Base-by-base conservation (phyloP, 1,140 invertebrate species). In the Agraylea sexmaculata region DNA sequence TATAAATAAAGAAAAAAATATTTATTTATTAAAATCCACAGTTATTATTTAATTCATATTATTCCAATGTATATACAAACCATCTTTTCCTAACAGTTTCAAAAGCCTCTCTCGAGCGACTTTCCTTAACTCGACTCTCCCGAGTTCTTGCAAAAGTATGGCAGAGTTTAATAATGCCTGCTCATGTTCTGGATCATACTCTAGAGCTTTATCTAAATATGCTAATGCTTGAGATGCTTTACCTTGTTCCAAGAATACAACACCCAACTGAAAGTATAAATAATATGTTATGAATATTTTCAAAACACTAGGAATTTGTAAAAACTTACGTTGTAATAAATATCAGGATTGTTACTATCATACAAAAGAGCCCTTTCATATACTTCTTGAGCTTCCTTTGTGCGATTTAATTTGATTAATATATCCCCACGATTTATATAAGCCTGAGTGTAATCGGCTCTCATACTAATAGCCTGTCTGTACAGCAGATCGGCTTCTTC, bases 401-500 rank as follows among this genome's bases (percentile, higher is more conserved):
- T 92, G 45, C 89, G 78, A 65, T 93, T 93, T 52, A 96, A 69
- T 68, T 94, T 95, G 54, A 97, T 87, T 29, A 95, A 73, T 58
- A 97, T 87, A 66, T 96, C 92, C 0, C 91, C 92, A 35, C 91
- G 75, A 66, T 96, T 96, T 48, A 96, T 96, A 55, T 96, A 96
- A 4, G 92, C 93, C 60, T 96, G 86, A 0, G 91, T 91, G 60
- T 95, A 97, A 69, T 97, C 93, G 10, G 90, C 81, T 47, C 92
- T 70, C 93, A 97, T 97, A 53, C 87, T 91, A 43, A 96, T 95
- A 0, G 92, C 92, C 55, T 93, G 90, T 30, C 83, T 68, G 56
- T 95, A 93, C 5, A 96, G 62, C 71, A 88, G 73, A 63, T 96
- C 91, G 0, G 92, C 92, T 64, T 97, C 92, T 59, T 91, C 83